Evolutionary conservation across 2,797 vertebrate species (phyloP).

Genomic region (Garrulus glandarius): DNA sequence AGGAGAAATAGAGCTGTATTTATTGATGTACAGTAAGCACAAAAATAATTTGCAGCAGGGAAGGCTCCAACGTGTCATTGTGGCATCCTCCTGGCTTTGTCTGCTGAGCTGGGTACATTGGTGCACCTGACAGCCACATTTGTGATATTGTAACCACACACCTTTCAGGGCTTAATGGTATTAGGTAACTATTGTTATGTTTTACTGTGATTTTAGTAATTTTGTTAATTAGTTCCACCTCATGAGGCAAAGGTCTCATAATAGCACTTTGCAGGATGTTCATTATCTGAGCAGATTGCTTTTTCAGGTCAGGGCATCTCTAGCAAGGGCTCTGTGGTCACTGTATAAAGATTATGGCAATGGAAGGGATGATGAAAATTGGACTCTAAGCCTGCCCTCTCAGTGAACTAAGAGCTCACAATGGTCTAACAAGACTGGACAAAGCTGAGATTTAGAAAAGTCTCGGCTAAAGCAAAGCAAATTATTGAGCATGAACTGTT

Average conservation of each 20-base stretch:
- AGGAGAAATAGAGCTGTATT: not conserved
- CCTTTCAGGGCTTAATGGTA: not conserved
- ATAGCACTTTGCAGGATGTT: not conserved
- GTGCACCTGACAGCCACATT: not conserved
- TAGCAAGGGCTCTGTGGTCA: slow-evolving; percentile 11
- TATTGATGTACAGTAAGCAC: not conserved
- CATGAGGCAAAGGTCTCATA: slow-evolving; percentile 16
- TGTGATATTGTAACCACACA: not conserved
- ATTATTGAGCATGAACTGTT: not conserved
- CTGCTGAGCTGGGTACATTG: not conserved
- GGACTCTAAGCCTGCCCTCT: not conserved
- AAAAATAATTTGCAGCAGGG: slow-evolving; percentile 40
- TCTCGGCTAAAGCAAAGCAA: not conserved
- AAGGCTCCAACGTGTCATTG: not conserved
- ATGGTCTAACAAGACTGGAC: not conserved
- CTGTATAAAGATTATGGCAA: not conserved
- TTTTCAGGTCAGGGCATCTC: not conserved
- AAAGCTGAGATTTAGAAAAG: slow-evolving; percentile 18
- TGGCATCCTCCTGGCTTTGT: not conserved
- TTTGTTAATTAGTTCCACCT: slow-evolving; percentile 47
- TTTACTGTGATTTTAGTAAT: slow-evolving; percentile 21
- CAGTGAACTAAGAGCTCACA: not conserved
- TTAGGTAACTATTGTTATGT: not conserved
- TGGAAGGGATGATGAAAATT: not conserved
- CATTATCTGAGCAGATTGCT: slow-evolving; percentile 25